phyloP scores from a whole-genome alignment of 2,797 vertebrate species.

The Melanotaenia boesemani region DNA sequence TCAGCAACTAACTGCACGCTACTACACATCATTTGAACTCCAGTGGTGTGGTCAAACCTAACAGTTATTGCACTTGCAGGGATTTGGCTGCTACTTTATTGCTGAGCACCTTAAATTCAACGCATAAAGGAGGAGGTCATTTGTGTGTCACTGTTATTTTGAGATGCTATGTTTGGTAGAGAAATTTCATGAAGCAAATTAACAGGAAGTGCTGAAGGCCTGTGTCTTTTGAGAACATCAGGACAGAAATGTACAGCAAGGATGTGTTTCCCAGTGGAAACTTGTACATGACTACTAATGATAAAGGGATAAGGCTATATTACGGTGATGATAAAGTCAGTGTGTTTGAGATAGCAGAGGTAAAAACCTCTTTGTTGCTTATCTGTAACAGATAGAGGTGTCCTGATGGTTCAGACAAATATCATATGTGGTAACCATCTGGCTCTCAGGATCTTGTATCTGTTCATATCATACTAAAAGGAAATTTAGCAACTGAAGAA shows the following conservation, averaged over 20 bases:
- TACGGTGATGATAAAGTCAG: not conserved
- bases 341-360: not conserved
- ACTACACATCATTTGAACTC: conserved; percentile 67
- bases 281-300: not conserved
- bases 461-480: not conserved
- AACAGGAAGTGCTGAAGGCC: conserved; percentile 26
- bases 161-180: conserved; percentile 23
- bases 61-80: conserved; percentile 55
- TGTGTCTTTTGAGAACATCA: conserved; percentile 6
- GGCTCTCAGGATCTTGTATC: not conserved
- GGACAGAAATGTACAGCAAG: not conserved
- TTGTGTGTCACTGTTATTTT: conserved; percentile 47
- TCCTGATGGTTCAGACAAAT: not conserved
- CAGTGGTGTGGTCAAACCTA: conserved; percentile 76
- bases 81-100: conserved; percentile 59
- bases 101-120: conserved; percentile 56
- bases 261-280: conserved; percentile 13
- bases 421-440: not conserved
- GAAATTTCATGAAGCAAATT: conserved; percentile 60
- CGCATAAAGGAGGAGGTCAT: conserved; percentile 45
- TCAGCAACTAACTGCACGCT: conserved; percentile 69
- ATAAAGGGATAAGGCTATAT: not conserved
- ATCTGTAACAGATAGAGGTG: not conserved
- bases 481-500: not conserved
- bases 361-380: not conserved